These are phyloP conservation scores for Saccostrea echinata DNA, from an alignment of 1,140 invertebrate species.

Conservation along the genomic window DNA sequence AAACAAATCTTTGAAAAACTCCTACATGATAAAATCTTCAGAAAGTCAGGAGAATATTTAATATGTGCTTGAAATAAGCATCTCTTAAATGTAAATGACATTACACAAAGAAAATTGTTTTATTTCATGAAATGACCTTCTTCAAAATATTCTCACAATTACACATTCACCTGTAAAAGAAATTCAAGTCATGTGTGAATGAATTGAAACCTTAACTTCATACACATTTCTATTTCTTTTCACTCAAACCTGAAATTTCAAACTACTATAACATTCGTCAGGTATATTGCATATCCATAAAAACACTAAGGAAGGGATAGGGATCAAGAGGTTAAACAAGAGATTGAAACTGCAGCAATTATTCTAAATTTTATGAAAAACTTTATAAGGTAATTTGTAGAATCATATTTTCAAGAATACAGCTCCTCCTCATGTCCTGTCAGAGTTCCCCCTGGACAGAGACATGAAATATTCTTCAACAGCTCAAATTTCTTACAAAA, in stretches of 20 bases:
- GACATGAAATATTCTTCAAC: neutral
- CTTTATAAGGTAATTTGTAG: neutral
- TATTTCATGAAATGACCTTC: neutral
- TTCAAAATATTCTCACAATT: slow-evolving; percentile 12
- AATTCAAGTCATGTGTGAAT: neutral
- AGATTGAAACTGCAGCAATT: neutral
- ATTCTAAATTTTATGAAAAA: neutral
- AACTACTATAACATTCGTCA: neutral
- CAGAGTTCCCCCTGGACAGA: too few species aligned
- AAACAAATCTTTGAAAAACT: neutral
- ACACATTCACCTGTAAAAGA: neutral
- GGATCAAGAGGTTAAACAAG: neutral
- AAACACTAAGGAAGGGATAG: neutral
- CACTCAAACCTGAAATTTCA: neutral
- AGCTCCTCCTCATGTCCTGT: too few species aligned
- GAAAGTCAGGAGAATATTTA: too few species aligned
- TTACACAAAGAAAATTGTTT: neutral
- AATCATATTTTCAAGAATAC: neutral
- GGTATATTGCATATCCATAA: neutral
- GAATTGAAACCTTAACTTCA: neutral
- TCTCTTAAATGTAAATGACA: too few species aligned
- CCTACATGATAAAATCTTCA: neutral
- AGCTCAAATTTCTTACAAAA: neutral
- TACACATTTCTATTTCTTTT: neutral
- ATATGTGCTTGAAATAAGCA: neutral